A percentile compares a stretch with the other conserved stretches of the same genome.
Evolutionary conservation across 2,888 invertebrate genomes (phyloP).

Genomic region (Heliconius hortense): DNA sequence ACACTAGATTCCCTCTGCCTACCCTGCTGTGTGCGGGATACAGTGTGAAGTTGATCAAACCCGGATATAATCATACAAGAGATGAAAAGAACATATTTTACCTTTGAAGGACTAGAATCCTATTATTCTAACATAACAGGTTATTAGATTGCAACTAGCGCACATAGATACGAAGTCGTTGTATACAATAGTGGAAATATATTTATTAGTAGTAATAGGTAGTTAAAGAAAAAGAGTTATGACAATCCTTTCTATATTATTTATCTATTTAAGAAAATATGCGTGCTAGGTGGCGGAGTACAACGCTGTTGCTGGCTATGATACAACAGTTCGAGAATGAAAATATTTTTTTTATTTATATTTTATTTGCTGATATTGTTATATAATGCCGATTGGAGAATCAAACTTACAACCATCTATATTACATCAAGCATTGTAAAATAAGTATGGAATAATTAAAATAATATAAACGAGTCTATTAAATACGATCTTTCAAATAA

Average conservation of each 20-base stretch:
- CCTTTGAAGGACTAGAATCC: conserved; percentile 10
- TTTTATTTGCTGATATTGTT: not conserved
- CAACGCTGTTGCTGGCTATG: not conserved
- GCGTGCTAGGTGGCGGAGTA: too few relatives aligned
- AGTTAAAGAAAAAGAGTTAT: not conserved
- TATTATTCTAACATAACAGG: conserved; percentile 3
- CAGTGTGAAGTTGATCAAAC: not conserved
- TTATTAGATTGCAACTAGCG: not conserved
- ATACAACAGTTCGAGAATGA: not conserved
- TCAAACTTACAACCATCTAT: not conserved
- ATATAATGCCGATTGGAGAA: not conserved
- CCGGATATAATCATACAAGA: not conserved
- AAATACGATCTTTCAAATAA: not conserved
- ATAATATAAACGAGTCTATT: not conserved
- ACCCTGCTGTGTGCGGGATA: too few relatives aligned
- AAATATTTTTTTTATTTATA: not conserved
- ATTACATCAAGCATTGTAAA: not conserved
- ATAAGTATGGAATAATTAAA: not conserved
- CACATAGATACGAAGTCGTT: not conserved
- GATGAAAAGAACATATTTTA: conserved; percentile 1
- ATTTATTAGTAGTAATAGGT: not conserved
- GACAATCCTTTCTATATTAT: not conserved
- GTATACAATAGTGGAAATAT: not conserved
- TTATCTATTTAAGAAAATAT: not conserved
- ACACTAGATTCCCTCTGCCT: too few relatives aligned